Evolutionary conservation across 2,113 vertebrate genomes (phyloP), one percentile per base, ranked within the genome.

Genomic region (Myrmecobius fasciatus): DNA sequence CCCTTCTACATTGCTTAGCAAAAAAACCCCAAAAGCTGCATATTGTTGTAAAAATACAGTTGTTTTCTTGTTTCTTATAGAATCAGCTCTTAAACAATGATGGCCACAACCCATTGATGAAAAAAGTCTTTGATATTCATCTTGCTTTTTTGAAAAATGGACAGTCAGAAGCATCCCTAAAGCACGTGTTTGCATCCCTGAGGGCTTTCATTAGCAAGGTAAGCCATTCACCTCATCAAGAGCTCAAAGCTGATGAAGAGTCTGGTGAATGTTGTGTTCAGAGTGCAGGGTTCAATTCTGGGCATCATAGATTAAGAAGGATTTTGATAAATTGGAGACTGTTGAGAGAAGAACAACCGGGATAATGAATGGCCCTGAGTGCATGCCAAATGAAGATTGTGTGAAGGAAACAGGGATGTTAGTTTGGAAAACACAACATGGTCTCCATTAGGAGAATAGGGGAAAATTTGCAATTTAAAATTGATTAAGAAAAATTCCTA

Each of bases 181-280:
- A 98, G 95, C 99, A 99, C 0, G 99, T 99, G 28, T 99, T 99
- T 8, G 99, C 99, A 8, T 99, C 99, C 0, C 98, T 99, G 92
- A 98, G 99, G 97, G 99, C 99, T 90, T 99, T 99, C 96, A 99
- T 99, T 89, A 99, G 99, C 98, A 99, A 99, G 99, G 99, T 99
- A 97, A 3, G 97, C 49, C 36, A 48, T 31, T 93, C 56, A 92
- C 31, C 8, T 92, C 25, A 56, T 52, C 24, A 53, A 49, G 52
- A 48, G 11, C 54, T 28, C 75, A 53, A 53, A 52, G 25, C 9
- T 60, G 28, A 31, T 31, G 4, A 67, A 75, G 60, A 75, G 60
- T 14, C 36, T 83, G 22, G n/a, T n/a, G 36, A n/a, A 75, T n/a
- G 31, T 36, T 75, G 36, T 83, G 20, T 83, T 83, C 36, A n/a